Percentiles rank a stretch among this genome's conserved stretches.
Conservation (phyloP, 2,797 vertebrate species). For the Xenopus petersii region DNA sequence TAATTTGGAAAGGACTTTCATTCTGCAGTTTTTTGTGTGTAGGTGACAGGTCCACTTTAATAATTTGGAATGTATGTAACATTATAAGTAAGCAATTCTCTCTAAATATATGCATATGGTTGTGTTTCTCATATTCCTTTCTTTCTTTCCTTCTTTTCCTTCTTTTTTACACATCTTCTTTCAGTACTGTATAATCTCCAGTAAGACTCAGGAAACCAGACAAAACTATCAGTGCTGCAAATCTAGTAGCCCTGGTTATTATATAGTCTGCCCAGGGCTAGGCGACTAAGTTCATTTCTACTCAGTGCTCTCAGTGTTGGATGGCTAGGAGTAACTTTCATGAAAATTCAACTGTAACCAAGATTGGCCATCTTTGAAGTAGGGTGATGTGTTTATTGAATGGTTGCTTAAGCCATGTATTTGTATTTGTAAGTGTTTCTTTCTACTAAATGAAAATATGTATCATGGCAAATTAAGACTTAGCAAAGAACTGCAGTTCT, state of each 20-base stretch:
- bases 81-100: too few species aligned
- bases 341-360: slow-evolving; percentile 5
- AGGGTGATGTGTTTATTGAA: not conserved
- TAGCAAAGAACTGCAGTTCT: too few species aligned
- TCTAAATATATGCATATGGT: too few species aligned
- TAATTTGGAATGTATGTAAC: too few species aligned
- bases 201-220: slow-evolving; percentile 29
- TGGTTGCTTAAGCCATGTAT: not conserved
- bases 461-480: too few species aligned
- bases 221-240: slow-evolving; percentile 24
- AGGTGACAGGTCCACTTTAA: too few species aligned
- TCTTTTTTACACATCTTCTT: too few species aligned
- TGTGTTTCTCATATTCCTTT: too few species aligned
- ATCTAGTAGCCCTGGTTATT: slow-evolving; percentile 25
- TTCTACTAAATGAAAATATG: too few species aligned
- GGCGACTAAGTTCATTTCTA: slow-evolving; percentile 16
- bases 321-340: slow-evolving; percentile 15
- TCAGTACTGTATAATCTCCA: slow-evolving; percentile 5
- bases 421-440: too few species aligned
- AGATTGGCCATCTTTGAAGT: not conserved
- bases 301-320: slow-evolving; percentile 20
- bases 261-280: slow-evolving; percentile 25
- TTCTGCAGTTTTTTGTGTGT: too few species aligned
- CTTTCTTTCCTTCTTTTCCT: not conserved
- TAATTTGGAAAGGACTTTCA: too few species aligned